phyloP scores from a whole-genome alignment of 2,113 vertebrate genomes.

The Corvus moneduloides region DNA sequence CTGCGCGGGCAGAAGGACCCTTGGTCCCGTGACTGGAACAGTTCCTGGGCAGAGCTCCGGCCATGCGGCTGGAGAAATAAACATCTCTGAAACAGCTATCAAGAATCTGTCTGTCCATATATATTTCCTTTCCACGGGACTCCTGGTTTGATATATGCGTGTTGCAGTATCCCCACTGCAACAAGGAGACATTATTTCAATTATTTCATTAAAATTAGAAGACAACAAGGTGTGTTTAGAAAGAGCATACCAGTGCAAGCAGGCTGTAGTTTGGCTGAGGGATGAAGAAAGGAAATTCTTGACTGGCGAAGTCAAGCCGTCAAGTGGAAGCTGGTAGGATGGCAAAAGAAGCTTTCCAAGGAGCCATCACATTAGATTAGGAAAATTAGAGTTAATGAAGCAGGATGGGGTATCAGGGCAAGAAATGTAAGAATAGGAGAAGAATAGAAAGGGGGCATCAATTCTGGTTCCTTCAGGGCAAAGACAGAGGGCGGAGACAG shows the following conservation, averaged over 20 bases:
- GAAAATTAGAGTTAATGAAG: neutral
- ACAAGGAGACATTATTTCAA: neutral
- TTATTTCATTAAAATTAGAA: neutral
- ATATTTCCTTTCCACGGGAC: too few species aligned
- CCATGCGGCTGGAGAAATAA: too few species aligned
- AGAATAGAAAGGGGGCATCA: neutral
- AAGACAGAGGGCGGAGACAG: neutral
- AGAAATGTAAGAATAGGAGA: neutral
- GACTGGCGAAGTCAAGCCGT: neutral
- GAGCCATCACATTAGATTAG: neutral
- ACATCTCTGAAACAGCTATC: too few species aligned
- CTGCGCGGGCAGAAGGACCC: too few species aligned
- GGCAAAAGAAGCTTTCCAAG: neutral
- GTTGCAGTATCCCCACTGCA: too few species aligned
- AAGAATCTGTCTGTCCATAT: too few species aligned
- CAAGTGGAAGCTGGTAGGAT: accelerated
- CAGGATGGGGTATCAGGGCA: neutral
- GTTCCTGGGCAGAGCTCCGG: too few species aligned
- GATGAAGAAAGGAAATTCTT: neutral
- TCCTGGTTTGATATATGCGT: too few species aligned
- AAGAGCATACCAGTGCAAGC: neutral
- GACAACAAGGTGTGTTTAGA: neutral
- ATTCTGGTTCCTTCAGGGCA: neutral
- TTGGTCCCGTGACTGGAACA: too few species aligned
- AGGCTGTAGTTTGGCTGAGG: neutral